Conservation (phyloP, 2,113 vertebrate genomes). For the Cottus gobio region DNA sequence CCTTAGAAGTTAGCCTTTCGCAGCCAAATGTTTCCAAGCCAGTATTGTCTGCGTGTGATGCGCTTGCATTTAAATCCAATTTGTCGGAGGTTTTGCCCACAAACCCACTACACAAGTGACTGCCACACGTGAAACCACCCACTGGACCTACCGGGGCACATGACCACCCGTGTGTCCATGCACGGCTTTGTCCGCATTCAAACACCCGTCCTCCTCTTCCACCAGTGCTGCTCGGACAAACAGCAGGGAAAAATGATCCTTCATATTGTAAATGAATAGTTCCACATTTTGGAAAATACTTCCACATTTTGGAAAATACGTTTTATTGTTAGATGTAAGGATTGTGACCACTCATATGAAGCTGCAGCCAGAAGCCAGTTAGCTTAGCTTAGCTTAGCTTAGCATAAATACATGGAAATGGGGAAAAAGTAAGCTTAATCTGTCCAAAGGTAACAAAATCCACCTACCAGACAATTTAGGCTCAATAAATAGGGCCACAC, state of each 20-base stretch:
- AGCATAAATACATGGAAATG: background rate
- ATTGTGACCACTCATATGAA: background rate
- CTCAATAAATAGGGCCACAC: too few species aligned
- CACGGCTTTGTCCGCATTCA: background rate
- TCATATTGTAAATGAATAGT: background rate
- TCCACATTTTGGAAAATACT: background rate
- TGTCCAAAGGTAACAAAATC: background rate
- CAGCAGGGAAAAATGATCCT: background rate
- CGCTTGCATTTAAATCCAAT: conserved; percentile 47
- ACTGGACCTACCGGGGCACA: conserved; percentile 25
- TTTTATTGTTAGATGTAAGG: background rate
- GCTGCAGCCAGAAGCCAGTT: background rate
- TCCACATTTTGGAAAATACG: background rate
- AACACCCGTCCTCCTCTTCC: background rate
- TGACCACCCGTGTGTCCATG: conserved; percentile 1
- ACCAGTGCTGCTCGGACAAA: background rate
- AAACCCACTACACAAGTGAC: conserved; percentile 50
- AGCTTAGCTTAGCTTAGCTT: background rate
- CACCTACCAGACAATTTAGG: background rate
- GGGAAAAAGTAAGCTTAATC: background rate
- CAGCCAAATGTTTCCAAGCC: conserved; percentile 16
- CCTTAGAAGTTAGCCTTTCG: conserved; percentile 31
- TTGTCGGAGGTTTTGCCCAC: conserved; percentile 43
- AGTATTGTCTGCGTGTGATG: conserved; percentile 44
- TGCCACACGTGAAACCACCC: conserved; percentile 32